Evolutionary conservation across 2,888 invertebrate species (phyloP).

Genomic region (Diaperis boleti): DNA sequence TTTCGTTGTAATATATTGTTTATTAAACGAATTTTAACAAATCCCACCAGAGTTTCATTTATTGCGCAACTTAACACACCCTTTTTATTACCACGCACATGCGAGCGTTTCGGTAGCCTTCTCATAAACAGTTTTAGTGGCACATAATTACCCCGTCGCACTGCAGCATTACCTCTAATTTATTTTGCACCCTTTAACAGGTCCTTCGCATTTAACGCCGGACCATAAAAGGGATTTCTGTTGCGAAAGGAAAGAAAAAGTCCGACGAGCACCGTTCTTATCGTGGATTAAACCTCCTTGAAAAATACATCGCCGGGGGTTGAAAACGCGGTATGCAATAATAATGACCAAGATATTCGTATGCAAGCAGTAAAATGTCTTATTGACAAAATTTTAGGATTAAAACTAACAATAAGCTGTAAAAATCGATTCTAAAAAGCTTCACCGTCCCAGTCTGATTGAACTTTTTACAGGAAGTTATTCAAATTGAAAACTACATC

Average conservation of each 20-base stretch:
- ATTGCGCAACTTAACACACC: constrained; percentile 4
- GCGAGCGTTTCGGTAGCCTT: constrained; percentile 15
- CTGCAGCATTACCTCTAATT: constrained; percentile 36
- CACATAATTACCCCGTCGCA: constrained; percentile 40
- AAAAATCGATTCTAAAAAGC: too few relatives aligned
- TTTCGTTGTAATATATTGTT: constrained; percentile 40
- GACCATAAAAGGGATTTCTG: constrained; percentile 21
- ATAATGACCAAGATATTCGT: too few relatives aligned
- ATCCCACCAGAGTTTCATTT: constrained; percentile 2
- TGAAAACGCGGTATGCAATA: constrained; percentile 2
- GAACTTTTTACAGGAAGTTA: too few relatives aligned
- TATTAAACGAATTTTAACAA: constrained; percentile 32
- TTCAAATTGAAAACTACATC: too few relatives aligned
- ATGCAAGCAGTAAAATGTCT: too few relatives aligned
- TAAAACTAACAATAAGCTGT: too few relatives aligned
- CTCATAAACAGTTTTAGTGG: constrained; percentile 42
- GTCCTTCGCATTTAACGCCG: constrained; percentile 24
- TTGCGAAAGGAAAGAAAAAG: constrained; percentile 16
- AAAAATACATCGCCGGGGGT: too few relatives aligned
- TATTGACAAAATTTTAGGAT: too few relatives aligned
- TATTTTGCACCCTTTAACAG: constrained; percentile 32
- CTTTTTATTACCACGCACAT: constrained; percentile 17
- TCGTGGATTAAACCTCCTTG: too few relatives aligned
- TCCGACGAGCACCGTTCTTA: too few relatives aligned
- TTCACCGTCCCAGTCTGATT: too few relatives aligned